Percentiles rank a stretch among this genome's conserved stretches.
phyloP scores from a whole-genome alignment of 1,140 invertebrate species.

The Magallana ariakensis region DNA sequence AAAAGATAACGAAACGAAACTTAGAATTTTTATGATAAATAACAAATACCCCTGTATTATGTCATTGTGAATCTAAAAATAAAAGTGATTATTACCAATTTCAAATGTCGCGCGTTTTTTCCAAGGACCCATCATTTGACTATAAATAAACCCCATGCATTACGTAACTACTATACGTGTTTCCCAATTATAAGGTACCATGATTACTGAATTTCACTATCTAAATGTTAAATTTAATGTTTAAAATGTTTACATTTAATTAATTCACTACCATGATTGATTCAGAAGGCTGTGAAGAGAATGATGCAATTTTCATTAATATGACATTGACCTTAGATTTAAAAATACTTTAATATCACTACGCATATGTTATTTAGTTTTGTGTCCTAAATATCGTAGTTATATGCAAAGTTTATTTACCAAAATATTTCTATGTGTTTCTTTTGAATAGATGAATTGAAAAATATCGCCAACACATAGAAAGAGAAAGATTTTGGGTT shows the following conservation, averaged over 20 bases:
- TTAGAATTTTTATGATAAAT: too few relatives aligned
- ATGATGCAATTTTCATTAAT: background rate
- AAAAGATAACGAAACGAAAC: too few relatives aligned
- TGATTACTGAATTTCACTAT: background rate
- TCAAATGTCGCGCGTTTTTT: too few relatives aligned
- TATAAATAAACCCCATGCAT: too few relatives aligned
- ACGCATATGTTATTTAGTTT: background rate
- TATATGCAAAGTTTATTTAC: background rate
- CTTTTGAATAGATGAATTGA: background rate
- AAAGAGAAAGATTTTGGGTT: background rate
- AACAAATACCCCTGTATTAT: too few relatives aligned
- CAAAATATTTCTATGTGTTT: background rate
- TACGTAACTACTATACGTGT: background rate
- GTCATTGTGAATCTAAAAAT: too few relatives aligned
- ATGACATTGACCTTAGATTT: background rate
- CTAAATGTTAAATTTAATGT: too few relatives aligned
- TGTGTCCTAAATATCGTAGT: too few relatives aligned
- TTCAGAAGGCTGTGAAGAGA: background rate
- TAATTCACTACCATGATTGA: too few relatives aligned
- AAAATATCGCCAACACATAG: background rate
- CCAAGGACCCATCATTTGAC: too few relatives aligned
- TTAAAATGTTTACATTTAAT: background rate
- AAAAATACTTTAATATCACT: background rate
- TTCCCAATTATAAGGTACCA: background rate
- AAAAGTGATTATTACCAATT: too few relatives aligned